Evolutionary conservation across 2,888 invertebrate species (phyloP), one percentile per base, ranked within the genome.

Genomic region (Marasmarcha lunaedactyla): DNA sequence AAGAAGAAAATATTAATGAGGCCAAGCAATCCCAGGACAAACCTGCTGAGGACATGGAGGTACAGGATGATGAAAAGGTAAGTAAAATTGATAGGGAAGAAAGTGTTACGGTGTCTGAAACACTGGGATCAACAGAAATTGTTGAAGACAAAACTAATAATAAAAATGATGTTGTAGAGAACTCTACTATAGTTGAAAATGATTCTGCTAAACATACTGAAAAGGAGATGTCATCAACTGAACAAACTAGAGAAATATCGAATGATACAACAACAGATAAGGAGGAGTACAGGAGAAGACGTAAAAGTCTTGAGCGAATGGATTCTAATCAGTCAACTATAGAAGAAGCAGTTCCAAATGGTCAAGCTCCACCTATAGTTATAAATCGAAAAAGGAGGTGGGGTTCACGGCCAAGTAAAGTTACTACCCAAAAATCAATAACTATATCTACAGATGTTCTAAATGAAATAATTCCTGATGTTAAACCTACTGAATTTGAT

Each of bases 391-490:
- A 84, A 51, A 51, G 84, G 42, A 66, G 73, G 45, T 84, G 85
- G 84, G 85, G 85, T 1, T 70, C 78, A 1, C 64, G 84, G 20
- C 63, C 67, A 12, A 57, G 58, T 33, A 87, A 86, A 58, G 53
- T 79, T 1, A 69, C 86, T 26, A 85, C 86, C 40, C 85, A 87
- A 42, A 88, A 89, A 40, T 86, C 89, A 14, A 79, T 91, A 45
- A 88, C 89, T 25, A 90, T 92, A 54, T 91, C 91, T 10, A 90
- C 90, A 13, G 90, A 91, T 71, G 86, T 91, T 27, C 72, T 92
- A 2, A 91, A 90, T 69, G 86, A 87, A 47, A 83, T 88, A 27
- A 87, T 88, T 54, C 85, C 87, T 14, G 87, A 88, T 70, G 85
- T 85, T 1, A 86, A 87, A 47, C 87, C 86, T 40, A 85, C 81